Evolutionary conservation across 1,140 invertebrate species (phyloP), one percentile per base, ranked within the genome.

Genomic region (Calephelis nemesis): DNA sequence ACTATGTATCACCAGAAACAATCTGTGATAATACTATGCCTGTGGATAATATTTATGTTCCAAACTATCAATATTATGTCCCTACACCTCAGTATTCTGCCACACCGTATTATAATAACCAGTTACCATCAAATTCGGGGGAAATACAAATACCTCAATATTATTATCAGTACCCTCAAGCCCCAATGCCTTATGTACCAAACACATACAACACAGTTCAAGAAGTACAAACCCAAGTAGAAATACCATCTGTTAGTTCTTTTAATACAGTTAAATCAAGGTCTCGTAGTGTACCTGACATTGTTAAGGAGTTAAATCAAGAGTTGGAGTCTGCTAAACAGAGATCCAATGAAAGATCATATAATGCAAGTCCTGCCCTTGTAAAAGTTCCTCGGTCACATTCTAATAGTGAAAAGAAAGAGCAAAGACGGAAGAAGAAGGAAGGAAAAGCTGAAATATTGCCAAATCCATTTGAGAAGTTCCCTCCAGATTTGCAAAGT

Each of bases 251-350:
- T 64, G 60, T 82, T 63, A 82, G 87, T 67, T 74, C 76, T 40
- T 81, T 89, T 39, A 79, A 80, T 65, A 82, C 81, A 62, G 82
- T 85, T 12, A 93, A 92, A 73, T 88, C 86, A 39, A 92, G 94
- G 62, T 93, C 94, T 7, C 92, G 93, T 74, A 95, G 94, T 88
- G 95, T 96, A 50, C 95, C 95, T 1, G 93, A 95, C 82, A 95
- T 96, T 82, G 91, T 96, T 8, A 93, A 94, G 75, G 94, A 96
- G 76, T 88, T 96, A 54, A 94, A 96, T 86, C 93, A 94, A 71
- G 95, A 96, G 78, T 79, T 96, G 49, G 87, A 92, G 48, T 92
- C 91, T 71, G 93, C 92, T 15, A 90, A 87, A 71, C 81, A 93
- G 60, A 91, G 93, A 83, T 91, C 91, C 39, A 81, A 76, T 74